Evolutionary conservation across 2,888 invertebrate species (phyloP), one percentile per base, ranked within the genome.

Genomic region (Morinoia aosen): DNA sequence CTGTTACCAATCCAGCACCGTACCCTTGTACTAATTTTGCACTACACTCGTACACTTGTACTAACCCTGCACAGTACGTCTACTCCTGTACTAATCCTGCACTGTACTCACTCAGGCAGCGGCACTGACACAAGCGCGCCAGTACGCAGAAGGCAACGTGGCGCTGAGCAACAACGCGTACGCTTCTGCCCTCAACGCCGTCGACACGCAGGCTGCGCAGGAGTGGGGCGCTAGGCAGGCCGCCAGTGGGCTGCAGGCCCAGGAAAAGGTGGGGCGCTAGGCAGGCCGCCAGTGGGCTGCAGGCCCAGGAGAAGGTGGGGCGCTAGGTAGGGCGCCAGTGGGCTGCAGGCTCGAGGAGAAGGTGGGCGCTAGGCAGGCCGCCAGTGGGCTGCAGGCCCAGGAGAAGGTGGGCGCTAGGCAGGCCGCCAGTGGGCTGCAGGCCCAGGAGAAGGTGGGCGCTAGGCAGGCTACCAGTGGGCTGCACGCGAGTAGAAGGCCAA

Each of bases 121-220:
- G 10, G 58, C 95, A 16, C 95, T 95, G 56, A 90, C 90, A 16
- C 95, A 90, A 33, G 95, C 95, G 10, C 95, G 95, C 25, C 57
- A 14, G 39, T 95, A 95, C 40, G 95, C 95, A 14, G 95, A 95
- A 58, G 90, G 95, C 58, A 95, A 95, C 95, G 95, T 95, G 19
- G 90, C 58, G 33, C 90, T 95, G 10, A 95, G 88, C 95, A 95
- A 95, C 58, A 90, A 76, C 90, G 95, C 90, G 25, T 90, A 90
- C 39, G 58, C 95, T 25, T 88, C 95, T 25, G 88, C 95, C 25
- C 95, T 95, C 56, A 95, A 95, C 90, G 90, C 95, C 58, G 88
- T 95, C 14, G 58, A 90, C 95, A 90, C 88, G 58, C 95, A 95
- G 95, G 88, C 88, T 12, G 57, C 58, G 39, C 88, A 90, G 95